phyloP scores from a whole-genome alignment of 1,140 invertebrate genomes.

The Tribolium castaneum region DNA sequence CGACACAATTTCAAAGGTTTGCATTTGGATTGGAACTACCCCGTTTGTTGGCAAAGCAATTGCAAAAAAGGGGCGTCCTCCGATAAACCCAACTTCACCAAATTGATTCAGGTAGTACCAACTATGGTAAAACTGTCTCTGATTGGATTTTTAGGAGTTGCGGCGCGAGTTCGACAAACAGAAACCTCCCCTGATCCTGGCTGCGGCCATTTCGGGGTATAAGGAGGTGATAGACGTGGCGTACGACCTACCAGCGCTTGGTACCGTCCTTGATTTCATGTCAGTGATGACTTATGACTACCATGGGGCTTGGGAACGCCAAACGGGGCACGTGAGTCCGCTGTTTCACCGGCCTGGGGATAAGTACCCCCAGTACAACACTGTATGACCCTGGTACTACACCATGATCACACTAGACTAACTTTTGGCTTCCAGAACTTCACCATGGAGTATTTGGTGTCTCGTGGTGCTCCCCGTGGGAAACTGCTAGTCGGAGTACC shows the following conservation, averaged over 20 bases:
- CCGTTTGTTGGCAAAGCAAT: conserved; percentile 91
- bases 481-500: conserved; percentile 90
- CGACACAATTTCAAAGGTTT: conserved; percentile 83
- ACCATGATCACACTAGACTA: not conserved
- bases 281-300: conserved; percentile 92
- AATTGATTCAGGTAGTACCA: conserved; percentile 73
- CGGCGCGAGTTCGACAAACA: conserved; percentile 77
- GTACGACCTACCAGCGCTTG: conserved; percentile 81
- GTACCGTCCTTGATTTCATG: conserved; percentile 81
- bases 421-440: conserved; percentile 71
- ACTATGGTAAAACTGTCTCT: not conserved
- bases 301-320: conserved; percentile 86
- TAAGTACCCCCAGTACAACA: conserved; percentile 79
- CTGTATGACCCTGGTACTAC: conserved; percentile 68
- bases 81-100: conserved; percentile 82
- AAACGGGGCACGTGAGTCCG: conserved; percentile 86
- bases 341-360: conserved; percentile 74
- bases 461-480: conserved; percentile 78
- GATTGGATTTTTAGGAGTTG: conserved; percentile 73
- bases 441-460: conserved; percentile 78
- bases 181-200: conserved; percentile 76
- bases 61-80: conserved; percentile 81
- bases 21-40: conserved; percentile 92
- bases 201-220: conserved; percentile 87
- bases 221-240: conserved; percentile 87